Conservation (phyloP, 2,113 vertebrate species). For the Pelusios castaneus region DNA sequence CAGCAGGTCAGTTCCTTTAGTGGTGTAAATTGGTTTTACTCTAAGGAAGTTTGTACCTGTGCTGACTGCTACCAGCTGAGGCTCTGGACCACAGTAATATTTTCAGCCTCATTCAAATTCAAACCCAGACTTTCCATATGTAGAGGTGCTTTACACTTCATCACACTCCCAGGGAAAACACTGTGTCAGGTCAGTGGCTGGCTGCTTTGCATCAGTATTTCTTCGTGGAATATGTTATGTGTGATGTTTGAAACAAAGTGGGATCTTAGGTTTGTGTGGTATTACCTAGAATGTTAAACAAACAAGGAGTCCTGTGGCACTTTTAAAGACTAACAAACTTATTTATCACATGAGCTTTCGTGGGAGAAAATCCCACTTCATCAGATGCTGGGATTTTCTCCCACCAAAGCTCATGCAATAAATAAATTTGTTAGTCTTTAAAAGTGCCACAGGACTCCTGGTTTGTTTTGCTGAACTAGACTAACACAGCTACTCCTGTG, state of each 20-base stretch:
- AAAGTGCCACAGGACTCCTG: too few relatives aligned
- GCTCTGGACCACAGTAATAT: neutral
- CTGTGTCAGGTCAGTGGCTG: neutral
- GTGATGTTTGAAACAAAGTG: neutral
- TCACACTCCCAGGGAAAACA: neutral
- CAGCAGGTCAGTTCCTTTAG: neutral
- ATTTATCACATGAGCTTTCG: too few relatives aligned
- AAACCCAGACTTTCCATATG: neutral
- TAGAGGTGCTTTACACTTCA: neutral
- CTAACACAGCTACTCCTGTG: too few relatives aligned
- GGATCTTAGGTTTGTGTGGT: neutral
- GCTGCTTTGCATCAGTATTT: neutral
- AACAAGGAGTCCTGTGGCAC: too few relatives aligned
- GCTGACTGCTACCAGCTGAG: neutral
- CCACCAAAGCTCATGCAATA: too few relatives aligned
- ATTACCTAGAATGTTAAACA: too few relatives aligned
- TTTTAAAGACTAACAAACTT: too few relatives aligned
- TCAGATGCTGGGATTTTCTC: too few relatives aligned
- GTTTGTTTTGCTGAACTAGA: too few relatives aligned
- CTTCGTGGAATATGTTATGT: neutral
- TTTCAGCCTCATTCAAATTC: slow-evolving; percentile 26
- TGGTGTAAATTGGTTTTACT: neutral
- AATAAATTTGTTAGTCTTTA: too few relatives aligned
- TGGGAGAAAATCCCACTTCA: too few relatives aligned
- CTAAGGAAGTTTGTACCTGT: slow-evolving; percentile 28